phyloP scores from a whole-genome alignment of 2,797 vertebrate genomes.

The Morelia viridis region DNA sequence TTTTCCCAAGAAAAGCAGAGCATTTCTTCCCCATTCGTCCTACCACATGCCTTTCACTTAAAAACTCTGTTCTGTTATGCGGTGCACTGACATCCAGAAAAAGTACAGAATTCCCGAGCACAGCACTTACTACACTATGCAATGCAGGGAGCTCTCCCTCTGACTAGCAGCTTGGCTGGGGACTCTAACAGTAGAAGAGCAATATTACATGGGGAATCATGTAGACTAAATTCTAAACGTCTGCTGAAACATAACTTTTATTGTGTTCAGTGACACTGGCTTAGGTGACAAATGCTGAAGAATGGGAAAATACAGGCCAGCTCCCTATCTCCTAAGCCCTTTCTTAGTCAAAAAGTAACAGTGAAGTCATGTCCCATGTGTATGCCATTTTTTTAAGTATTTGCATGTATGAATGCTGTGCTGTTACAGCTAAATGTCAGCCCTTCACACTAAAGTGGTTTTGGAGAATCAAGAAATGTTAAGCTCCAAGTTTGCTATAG shows the following conservation, averaged over 20 bases:
- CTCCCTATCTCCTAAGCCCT: background rate
- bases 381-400: background rate
- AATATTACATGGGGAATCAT: background rate
- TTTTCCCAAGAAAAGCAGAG: slow-evolving; percentile 42
- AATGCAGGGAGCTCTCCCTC: background rate
- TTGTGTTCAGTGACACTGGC: background rate
- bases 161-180: background rate
- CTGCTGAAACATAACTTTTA: background rate
- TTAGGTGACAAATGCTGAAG: background rate
- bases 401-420: background rate
- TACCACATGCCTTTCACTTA: background rate
- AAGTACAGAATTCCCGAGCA: background rate
- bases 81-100: background rate
- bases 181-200: background rate
- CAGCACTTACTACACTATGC: background rate
- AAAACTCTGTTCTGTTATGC: background rate
- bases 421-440: background rate
- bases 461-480: background rate
- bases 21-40: background rate
- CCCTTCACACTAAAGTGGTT: background rate
- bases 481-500: background rate
- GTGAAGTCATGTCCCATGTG: background rate
- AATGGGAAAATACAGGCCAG: background rate
- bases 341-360: background rate
- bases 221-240: background rate